A percentile compares a stretch with the other conserved stretches of the same genome.
phyloP scores from a whole-genome alignment of 1,140 invertebrate genomes.

The Scaptomyza pallida region DNA sequence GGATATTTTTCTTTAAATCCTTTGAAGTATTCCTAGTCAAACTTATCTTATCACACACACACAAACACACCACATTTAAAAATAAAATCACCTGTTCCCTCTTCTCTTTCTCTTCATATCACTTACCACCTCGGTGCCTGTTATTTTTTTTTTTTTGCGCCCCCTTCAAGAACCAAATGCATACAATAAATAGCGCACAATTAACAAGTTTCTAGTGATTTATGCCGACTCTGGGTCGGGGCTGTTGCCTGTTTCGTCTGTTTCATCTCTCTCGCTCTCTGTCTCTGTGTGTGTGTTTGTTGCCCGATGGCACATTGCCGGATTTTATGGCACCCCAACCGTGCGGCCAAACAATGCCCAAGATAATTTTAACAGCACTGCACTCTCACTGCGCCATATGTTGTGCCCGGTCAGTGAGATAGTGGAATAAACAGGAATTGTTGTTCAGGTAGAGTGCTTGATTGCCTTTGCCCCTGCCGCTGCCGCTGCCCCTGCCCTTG shows the following conservation, averaged over 20 bases:
- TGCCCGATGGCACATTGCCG: conserved; percentile 34
- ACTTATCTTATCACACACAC: background rate
- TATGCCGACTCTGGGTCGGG: conserved; percentile 67
- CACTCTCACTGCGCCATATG: conserved; percentile 62
- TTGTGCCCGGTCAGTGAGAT: conserved; percentile 23
- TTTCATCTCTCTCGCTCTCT: background rate
- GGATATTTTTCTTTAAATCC: background rate
- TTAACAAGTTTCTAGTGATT: conserved; percentile 79
- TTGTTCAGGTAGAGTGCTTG: conserved; percentile 20
- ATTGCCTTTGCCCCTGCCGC: background rate
- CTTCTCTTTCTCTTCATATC: conserved; percentile 46
- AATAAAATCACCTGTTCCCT: conserved; percentile 58
- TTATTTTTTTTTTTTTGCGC: background rate
- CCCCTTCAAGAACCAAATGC: conserved; percentile 66
- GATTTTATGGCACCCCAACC: conserved; percentile 78
- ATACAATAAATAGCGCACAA: conserved; percentile 79
- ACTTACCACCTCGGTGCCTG: conserved; percentile 68
- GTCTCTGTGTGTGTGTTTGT: conserved; percentile 10
- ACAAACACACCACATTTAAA: background rate
- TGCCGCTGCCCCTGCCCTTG: too few species aligned
- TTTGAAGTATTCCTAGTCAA: background rate
- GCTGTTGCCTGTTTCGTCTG: conserved; percentile 18
- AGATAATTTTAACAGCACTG: conserved; percentile 73
- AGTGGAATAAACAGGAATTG: background rate
- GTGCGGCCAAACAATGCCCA: conserved; percentile 65